Base-by-base conservation (phyloP, 2,797 vertebrate species). In the Phoeniculus purpureus region DNA sequence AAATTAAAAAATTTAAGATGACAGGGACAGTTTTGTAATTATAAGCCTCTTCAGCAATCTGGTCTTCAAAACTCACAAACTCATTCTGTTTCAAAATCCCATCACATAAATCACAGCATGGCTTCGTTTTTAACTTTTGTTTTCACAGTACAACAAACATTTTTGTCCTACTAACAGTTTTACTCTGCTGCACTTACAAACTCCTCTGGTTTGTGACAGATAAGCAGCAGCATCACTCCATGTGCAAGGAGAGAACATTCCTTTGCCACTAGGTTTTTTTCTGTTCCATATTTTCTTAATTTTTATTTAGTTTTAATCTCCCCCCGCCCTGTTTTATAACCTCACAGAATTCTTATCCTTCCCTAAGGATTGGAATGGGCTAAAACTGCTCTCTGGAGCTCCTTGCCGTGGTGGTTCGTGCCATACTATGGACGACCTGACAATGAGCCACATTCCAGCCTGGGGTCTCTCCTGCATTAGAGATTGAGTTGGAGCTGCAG, bases 1-100 rank as follows among this genome's bases (percentile, higher is more conserved):
- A 90, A 91, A 87, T 85, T 19, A 87, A 92, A 85, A 66, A 4
- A 45, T 76, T 71, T 40, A 72, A 47, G 74, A 10, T 74, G 47
- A 61, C 7, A 14, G 47, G 31, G 50, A 45, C 56, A 37, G 32
- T 72, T 54, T 22, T 75, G 32, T 43, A 76, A 70, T 56, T 64
- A 54, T 71, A 60, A 79, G 50, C 7, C 25, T 40, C 27, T 52
- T 73, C 31, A 66, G 31, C 40, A 54, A 29, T 27, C 8, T 47
- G 19, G 9, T 21, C 73, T 85, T 75, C 52, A 55, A 60, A 82
- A 75, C 54, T 72, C 61, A 59, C n/a, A 51, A 77, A 73, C 27
- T 77, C 60, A 77, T 22, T 74, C 54, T 34, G n/a, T 76, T 76
- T 91, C 34, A 31, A 54, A 76, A 10, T 60, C 52, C 27, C n/a